phyloP scores from a whole-genome alignment of 2,797 vertebrate species.

The Eurystomus glaucurus region DNA sequence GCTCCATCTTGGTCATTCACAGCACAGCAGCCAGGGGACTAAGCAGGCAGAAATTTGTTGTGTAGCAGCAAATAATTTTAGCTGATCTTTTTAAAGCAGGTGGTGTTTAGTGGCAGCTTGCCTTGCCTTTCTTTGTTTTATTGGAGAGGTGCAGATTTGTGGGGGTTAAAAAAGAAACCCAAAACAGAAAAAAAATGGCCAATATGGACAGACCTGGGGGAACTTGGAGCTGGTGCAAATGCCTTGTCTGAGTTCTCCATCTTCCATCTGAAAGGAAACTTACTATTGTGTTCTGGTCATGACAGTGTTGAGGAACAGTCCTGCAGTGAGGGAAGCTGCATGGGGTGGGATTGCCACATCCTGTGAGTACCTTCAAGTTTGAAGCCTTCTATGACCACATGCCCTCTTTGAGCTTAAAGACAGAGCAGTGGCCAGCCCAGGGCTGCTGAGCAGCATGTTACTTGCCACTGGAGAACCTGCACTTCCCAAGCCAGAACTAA shows the following conservation, averaged over 20 bases:
- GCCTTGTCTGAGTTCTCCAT: not conserved
- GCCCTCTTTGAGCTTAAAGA: not conserved
- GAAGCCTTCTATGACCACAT: not conserved
- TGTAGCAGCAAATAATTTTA: conserved; percentile 18
- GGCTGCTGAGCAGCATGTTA: not conserved
- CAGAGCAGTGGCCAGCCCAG: not conserved
- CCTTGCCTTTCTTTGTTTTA: not conserved
- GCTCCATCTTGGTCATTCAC: not conserved
- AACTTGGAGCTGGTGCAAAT: not conserved
- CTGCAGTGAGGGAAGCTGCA: not conserved
- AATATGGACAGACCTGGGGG: not conserved
- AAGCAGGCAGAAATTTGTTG: not conserved
- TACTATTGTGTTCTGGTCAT: not conserved
- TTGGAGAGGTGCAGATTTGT: not conserved
- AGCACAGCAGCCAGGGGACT: not conserved
- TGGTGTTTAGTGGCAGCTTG: not conserved
- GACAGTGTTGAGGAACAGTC: not conserved
- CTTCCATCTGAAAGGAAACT: not conserved
- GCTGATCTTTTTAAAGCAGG: not conserved
- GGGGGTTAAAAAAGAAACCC: not conserved
- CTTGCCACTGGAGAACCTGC: not conserved
- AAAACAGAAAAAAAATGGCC: not conserved
- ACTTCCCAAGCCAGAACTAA: not conserved
- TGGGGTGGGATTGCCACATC: not conserved
- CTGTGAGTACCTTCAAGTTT: not conserved